A percentile compares a stretch with the other conserved stretches of the same genome.
phyloP scores from a whole-genome alignment of 2,113 vertebrate species.

The Oceanites oceanicus region DNA sequence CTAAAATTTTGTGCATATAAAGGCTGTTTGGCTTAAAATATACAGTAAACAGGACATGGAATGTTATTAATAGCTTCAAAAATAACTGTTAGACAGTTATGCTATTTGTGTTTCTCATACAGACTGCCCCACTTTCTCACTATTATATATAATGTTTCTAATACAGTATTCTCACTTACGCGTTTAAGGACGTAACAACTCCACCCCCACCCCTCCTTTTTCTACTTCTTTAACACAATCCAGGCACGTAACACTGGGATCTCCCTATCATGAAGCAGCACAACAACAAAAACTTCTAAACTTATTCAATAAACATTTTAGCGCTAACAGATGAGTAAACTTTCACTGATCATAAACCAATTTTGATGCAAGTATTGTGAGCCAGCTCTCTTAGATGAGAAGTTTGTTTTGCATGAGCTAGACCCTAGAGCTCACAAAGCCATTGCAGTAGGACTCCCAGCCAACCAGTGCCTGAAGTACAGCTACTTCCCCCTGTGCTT shows the following conservation, averaged over 20 bases:
- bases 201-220: background rate
- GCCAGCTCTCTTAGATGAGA: background rate
- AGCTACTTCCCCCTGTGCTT: background rate
- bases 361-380: background rate
- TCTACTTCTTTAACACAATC: background rate
- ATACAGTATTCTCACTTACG: background rate
- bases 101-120: background rate
- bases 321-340: background rate
- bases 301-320: background rate
- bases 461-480: background rate
- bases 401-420: background rate
- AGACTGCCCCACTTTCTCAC: background rate
- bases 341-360: background rate
- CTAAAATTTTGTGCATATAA: background rate
- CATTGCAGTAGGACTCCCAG: background rate
- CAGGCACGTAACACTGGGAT: background rate
- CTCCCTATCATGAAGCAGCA: background rate
- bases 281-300: background rate
- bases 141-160: background rate
- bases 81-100: background rate
- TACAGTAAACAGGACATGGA: background rate
- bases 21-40: background rate
- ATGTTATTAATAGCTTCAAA: background rate
- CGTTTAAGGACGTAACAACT: background rate
- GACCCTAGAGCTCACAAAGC: background rate